Percentiles rank a stretch among this genome's conserved stretches.
Evolutionary conservation across 2,888 invertebrate species (phyloP).

Genomic region (Dorcus parallelipipedus): DNA sequence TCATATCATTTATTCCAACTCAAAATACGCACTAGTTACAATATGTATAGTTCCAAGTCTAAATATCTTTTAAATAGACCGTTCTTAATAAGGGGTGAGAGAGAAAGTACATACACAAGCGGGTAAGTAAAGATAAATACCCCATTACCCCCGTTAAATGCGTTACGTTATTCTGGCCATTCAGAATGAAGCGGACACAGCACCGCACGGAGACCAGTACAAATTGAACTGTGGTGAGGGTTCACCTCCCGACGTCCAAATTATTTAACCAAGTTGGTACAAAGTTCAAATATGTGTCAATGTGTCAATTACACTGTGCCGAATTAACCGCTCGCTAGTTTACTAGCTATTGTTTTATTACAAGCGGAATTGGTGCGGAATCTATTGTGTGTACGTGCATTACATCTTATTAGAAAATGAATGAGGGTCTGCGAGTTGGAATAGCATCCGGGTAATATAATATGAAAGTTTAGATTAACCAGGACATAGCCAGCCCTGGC

Average conservation of each 20-base stretch:
- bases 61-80: too few relatives aligned
- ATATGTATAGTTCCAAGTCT: too few relatives aligned
- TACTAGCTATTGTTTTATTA: not conserved
- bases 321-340: not conserved
- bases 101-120: not conserved
- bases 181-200: conserved; percentile 18
- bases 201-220: conserved; percentile 26
- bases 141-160: conserved; percentile 13
- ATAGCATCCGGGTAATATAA: too few relatives aligned
- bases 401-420: too few relatives aligned
- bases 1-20: too few relatives aligned
- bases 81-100: too few relatives aligned
- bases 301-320: conserved; percentile 1
- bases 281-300: conserved; percentile 11
- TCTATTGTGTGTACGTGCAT: too few relatives aligned
- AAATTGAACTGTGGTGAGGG: conserved; percentile 27
- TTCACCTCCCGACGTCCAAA: conserved; percentile 22
- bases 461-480: too few relatives aligned
- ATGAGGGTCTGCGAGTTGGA: too few relatives aligned
- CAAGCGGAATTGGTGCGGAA: not conserved
- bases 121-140: conserved; percentile 4
- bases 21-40: too few relatives aligned
- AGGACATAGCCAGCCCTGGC: too few relatives aligned
- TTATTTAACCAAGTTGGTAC: conserved; percentile 15
- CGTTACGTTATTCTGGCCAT: conserved; percentile 23